Conservation (phyloP, 2,888 invertebrate genomes). For the Drosophila merina region DNA sequence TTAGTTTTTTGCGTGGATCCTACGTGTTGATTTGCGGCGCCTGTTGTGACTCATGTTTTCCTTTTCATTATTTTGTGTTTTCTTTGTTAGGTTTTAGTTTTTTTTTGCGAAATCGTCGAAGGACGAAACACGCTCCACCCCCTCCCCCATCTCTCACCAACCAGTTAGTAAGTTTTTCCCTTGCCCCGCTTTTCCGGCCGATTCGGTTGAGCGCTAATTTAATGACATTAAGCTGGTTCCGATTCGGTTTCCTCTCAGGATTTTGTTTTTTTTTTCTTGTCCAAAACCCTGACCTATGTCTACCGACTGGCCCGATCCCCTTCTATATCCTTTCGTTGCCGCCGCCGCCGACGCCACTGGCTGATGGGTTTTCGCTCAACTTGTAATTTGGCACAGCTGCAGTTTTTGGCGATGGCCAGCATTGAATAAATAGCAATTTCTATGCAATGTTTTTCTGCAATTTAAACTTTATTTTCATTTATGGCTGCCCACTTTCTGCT, state of each 20-base stretch:
- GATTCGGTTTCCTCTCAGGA: conserved; percentile 35
- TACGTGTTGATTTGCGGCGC: conserved; percentile 67
- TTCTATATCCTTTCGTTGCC: not conserved
- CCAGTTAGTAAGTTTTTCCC: not conserved
- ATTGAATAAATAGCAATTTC: conserved; percentile 66
- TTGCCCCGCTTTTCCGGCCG: conserved; percentile 57
- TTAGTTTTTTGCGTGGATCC: conserved; percentile 39
- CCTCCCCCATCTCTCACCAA: too few relatives aligned
- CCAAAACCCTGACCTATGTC: not conserved
- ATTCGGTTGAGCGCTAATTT: conserved; percentile 64
- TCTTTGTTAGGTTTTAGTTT: not conserved
- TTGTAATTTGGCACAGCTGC: conserved; percentile 63
- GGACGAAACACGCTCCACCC: not conserved
- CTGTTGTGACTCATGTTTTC: conserved; percentile 25
- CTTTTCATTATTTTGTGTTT: not conserved
- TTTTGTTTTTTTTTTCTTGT: not conserved
- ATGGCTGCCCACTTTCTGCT: conserved; percentile 30
- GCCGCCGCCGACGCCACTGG: not conserved
- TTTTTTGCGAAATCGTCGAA: conserved; percentile 21
- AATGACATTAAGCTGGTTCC: conserved; percentile 54
- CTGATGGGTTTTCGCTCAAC: conserved; percentile 29
- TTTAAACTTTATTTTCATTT: conserved; percentile 71
- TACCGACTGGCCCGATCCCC: not conserved
- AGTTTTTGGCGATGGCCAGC: conserved; percentile 43
- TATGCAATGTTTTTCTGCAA: conserved; percentile 65